phyloP scores from a whole-genome alignment of 2,888 invertebrate species.

The Seira ritae region DNA sequence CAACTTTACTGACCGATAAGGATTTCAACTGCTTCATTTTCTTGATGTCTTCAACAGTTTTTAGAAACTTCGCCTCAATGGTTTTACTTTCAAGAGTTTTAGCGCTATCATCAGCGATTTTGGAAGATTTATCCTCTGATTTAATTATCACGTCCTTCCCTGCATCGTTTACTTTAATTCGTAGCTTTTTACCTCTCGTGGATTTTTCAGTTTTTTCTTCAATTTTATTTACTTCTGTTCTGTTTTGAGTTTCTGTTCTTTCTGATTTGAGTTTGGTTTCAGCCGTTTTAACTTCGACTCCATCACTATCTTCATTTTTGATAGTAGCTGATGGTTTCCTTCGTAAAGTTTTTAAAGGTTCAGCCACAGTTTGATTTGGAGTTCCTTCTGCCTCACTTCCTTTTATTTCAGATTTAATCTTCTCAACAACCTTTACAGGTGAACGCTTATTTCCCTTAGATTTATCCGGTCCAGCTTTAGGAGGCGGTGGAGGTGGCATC shows the following conservation, averaged over 20 bases:
- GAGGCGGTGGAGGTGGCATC: constrained; percentile 19
- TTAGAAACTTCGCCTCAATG: not conserved
- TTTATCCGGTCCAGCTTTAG: not conserved
- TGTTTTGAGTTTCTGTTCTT: too few species aligned
- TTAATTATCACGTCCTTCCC: not conserved
- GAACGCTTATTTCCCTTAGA: not conserved
- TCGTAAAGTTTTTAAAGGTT: too few species aligned
- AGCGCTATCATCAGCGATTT: not conserved
- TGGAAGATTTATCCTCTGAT: not conserved
- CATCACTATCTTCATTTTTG: too few species aligned
- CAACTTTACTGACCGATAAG: too few species aligned
- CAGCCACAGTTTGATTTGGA: not conserved
- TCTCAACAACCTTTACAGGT: not conserved
- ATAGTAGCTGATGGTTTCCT: too few species aligned
- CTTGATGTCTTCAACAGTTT: too few species aligned
- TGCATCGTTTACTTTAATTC: not conserved
- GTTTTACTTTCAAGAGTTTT: not conserved
- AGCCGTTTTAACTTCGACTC: too few species aligned
- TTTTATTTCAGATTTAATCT: not conserved
- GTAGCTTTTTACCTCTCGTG: not conserved
- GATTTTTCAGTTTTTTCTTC: not conserved
- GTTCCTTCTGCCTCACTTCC: not conserved
- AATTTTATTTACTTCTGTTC: too few species aligned
- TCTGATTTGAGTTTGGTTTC: too few species aligned
- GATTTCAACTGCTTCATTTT: too few species aligned